Evolutionary conservation across 2,113 vertebrate species (phyloP).

Genomic region (Tychaedon coryphoeus): DNA sequence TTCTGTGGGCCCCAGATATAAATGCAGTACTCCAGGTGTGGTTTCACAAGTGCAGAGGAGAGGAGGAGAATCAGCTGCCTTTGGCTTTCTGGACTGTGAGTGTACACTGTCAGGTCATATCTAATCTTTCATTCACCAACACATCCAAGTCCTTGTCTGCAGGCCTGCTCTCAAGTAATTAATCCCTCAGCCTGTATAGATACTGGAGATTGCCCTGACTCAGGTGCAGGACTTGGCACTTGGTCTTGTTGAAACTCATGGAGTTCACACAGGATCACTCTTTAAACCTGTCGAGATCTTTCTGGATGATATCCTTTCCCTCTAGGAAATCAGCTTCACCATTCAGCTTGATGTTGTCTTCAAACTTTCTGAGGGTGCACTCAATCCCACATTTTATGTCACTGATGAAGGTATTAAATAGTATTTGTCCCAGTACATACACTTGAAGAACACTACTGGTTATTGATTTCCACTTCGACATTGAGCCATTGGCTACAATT

Average conservation of each 20-base stretch:
- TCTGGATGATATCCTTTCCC: neutral
- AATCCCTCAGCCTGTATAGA: neutral
- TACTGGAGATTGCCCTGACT: neutral
- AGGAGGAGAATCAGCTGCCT: neutral
- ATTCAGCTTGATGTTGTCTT: neutral
- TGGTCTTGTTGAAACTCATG: neutral
- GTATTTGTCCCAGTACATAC: neutral
- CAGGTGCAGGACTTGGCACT: neutral
- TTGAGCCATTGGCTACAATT: neutral
- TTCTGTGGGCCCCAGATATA: neutral
- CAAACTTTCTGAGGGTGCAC: neutral
- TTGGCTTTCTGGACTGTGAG: neutral
- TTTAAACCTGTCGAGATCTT: neutral
- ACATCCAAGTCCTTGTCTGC: neutral
- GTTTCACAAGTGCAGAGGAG: neutral
- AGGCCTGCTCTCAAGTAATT: neutral
- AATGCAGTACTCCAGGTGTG: neutral
- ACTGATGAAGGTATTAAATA: neutral
- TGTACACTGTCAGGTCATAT: neutral
- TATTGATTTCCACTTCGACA: neutral
- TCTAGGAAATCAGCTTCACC: neutral
- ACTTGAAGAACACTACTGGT: neutral
- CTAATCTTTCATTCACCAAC: neutral
- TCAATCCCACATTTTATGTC: fast-evolving
- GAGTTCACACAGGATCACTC: fast-evolving